Conservation (phyloP, 2,797 vertebrate species). For the Epinephelus awoara region DNA sequence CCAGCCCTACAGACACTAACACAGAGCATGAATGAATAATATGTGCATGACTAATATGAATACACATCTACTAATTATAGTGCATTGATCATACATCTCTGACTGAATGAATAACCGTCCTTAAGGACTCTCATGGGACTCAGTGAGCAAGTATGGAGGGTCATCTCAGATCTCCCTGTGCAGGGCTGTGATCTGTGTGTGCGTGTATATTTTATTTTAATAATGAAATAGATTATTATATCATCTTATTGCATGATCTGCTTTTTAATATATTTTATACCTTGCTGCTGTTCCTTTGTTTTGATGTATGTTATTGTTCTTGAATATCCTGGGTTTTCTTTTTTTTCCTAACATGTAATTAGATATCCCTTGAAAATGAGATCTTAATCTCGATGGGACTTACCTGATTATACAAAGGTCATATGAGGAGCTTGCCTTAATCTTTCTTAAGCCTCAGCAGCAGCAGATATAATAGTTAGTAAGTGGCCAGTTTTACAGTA, state of each 20-base stretch:
- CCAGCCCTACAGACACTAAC: neutral
- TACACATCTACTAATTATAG: slow-evolving; percentile 38
- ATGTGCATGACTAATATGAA: slow-evolving; percentile 24
- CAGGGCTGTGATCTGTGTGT: neutral
- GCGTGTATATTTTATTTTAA: neutral
- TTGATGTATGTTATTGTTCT: neutral
- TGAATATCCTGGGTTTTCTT: too few relatives aligned
- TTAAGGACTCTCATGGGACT: neutral
- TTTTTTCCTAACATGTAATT: neutral
- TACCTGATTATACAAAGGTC: too few relatives aligned
- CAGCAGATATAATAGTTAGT: too few relatives aligned
- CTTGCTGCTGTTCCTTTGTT: neutral
- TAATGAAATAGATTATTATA: neutral
- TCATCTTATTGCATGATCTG: neutral
- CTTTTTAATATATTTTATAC: neutral
- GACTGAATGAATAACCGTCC: slow-evolving; percentile 13
- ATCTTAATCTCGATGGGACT: neutral
- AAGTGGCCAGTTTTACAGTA: neutral
- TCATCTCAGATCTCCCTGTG: neutral
- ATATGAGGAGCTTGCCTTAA: too few relatives aligned
- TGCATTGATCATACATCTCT: slow-evolving; percentile 32
- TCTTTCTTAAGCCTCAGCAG: too few relatives aligned
- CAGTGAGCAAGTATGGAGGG: neutral
- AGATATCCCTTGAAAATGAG: neutral
- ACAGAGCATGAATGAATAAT: slow-evolving; percentile 32